Percentiles rank a stretch among this genome's conserved stretches.
phyloP scores from a whole-genome alignment of 2,113 vertebrate species.

The Gymnogyps californianus region DNA sequence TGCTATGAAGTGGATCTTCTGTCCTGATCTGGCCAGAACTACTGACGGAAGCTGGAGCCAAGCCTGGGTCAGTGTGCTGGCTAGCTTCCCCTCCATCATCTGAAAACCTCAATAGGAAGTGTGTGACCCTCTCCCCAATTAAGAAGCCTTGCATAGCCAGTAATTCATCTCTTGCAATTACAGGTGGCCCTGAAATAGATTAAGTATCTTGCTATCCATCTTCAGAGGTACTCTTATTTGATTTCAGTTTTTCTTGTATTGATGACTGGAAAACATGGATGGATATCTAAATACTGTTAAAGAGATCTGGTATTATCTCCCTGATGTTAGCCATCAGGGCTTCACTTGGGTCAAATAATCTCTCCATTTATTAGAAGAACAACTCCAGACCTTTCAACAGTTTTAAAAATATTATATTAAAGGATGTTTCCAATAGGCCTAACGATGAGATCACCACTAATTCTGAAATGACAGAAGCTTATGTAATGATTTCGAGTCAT shows the following conservation, averaged over 20 bases:
- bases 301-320: neutral
- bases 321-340: neutral
- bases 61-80: neutral
- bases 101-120: neutral
- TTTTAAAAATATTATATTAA: neutral
- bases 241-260: neutral
- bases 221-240: neutral
- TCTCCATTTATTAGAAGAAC: neutral
- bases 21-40: neutral
- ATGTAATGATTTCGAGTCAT: neutral
- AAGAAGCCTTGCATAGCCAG: neutral
- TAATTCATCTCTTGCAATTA: neutral
- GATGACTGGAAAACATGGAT: neutral
- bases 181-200: neutral
- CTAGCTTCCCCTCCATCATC: neutral
- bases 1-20: neutral
- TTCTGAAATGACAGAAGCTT: neutral
- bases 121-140: neutral
- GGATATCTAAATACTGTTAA: neutral
- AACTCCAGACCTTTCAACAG: neutral
- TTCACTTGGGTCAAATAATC: neutral
- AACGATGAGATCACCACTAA: neutral
- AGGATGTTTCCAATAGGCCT: neutral
- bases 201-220: neutral
- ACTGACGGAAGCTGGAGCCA: neutral